phyloP scores from a whole-genome alignment of 1,140 invertebrate species.

The Battus philenor region DNA sequence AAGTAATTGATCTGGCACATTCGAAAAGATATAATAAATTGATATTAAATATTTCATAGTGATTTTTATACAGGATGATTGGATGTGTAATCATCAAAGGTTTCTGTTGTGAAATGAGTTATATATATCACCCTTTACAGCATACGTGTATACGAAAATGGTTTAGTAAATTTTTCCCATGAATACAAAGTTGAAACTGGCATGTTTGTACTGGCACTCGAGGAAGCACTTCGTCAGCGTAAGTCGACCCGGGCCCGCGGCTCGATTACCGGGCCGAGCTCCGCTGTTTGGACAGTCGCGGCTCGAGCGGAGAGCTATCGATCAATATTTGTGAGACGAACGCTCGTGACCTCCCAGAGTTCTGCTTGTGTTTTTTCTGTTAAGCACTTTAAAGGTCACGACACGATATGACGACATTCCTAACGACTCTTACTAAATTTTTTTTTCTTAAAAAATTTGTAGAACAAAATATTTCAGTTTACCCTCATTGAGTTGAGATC shows the following conservation, averaged over 20 bases:
- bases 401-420: background rate
- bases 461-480: no score
- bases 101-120: no score
- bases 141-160: no score
- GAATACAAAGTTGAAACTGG: background rate
- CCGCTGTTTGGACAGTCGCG: conserved; percentile 7
- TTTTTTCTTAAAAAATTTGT: no score
- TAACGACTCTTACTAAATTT: background rate
- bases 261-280: background rate
- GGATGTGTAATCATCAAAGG: no score
- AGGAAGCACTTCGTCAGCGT: conserved; percentile 2
- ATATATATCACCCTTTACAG: no score
- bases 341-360: conserved; percentile 3
- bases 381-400: conserved; percentile 12
- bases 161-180: no score
- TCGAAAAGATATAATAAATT: no score
- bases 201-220: background rate
- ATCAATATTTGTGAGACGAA: conserved; percentile 13
- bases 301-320: conserved; percentile 1
- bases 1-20: no score
- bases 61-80: no score
- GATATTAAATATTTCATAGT: no score
- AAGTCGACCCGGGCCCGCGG: background rate
- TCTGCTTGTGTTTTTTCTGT: background rate
- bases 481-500: no score